These are phyloP conservation scores for Hafferia zeledoni DNA, from an alignment of 2,797 vertebrate genomes.

Conservation along the genomic window DNA sequence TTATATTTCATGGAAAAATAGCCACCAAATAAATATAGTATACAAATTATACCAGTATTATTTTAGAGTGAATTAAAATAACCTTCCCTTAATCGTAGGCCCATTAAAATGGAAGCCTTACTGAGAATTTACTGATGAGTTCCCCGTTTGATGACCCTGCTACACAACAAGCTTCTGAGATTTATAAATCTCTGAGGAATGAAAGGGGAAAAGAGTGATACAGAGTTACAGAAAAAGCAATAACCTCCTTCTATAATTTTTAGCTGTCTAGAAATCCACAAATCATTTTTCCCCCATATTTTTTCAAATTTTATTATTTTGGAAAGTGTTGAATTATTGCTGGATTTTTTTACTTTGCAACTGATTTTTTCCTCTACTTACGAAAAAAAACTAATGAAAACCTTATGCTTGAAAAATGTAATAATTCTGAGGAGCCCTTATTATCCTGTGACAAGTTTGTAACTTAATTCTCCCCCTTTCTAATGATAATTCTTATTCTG, in stretches of 20 bases:
- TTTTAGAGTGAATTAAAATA: neutral
- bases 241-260: neutral
- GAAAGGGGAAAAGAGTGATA: neutral
- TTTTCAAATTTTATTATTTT: neutral
- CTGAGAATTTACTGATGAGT: neutral
- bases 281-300: neutral
- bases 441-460: neutral
- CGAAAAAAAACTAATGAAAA: conserved; percentile 3
- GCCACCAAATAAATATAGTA: neutral
- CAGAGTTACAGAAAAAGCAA: neutral
- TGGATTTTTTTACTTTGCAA: neutral
- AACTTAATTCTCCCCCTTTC: neutral
- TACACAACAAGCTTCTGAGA: neutral
- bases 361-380: neutral
- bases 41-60: neutral
- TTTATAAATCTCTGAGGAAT: neutral
- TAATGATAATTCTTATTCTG: neutral
- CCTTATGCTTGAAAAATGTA: conserved; percentile 28
- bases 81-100: neutral
- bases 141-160: neutral
- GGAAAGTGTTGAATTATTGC: conserved; percentile 4
- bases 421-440: neutral
- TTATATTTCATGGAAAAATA: neutral
- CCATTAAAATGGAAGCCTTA: conserved; percentile 30
- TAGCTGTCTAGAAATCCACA: neutral